A percentile compares a stretch with the other conserved stretches of the same genome.
phyloP scores from a whole-genome alignment of 2,888 invertebrate genomes.

The Sussaba pulchella region DNA sequence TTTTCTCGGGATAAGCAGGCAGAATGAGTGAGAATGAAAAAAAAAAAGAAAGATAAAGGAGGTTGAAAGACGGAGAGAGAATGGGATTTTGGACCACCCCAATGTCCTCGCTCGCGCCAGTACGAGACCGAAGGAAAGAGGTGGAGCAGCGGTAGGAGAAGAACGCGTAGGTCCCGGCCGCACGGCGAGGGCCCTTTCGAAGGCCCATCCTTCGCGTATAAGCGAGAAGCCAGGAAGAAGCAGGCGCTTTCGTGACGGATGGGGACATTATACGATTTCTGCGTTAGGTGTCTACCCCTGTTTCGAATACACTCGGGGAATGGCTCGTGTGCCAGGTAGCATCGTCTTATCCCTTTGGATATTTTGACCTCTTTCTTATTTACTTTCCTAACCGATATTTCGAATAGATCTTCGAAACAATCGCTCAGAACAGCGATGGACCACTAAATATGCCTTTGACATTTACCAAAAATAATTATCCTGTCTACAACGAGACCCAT shows the following conservation, averaged over 20 bases:
- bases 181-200: conserved; percentile 36
- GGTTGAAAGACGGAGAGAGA: conserved; percentile 34
- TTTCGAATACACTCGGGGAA: conserved; percentile 71
- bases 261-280: conserved; percentile 77
- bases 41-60: conserved; percentile 24
- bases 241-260: conserved; percentile 77
- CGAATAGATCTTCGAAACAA: background rate
- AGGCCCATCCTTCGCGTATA: conserved; percentile 3
- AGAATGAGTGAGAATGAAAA: conserved; percentile 30
- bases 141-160: conserved; percentile 38
- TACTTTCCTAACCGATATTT: conserved; percentile 9
- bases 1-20: conserved; percentile 58
- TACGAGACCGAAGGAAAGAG: conserved; percentile 41
- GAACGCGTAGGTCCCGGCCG: conserved; percentile 38
- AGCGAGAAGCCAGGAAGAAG: conserved; percentile 60
- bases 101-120: conserved; percentile 57
- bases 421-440: background rate
- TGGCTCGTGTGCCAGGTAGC: conserved; percentile 44
- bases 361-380: conserved; percentile 34
- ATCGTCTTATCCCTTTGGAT: conserved; percentile 15
- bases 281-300: conserved; percentile 75
- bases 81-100: conserved; percentile 75
- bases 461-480: background rate
- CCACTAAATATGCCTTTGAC: background rate
- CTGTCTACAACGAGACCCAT: background rate